A percentile compares a stretch with the other conserved stretches of the same genome.
Conservation (phyloP, 2,113 vertebrate species). For the Alligator mississippiensis region DNA sequence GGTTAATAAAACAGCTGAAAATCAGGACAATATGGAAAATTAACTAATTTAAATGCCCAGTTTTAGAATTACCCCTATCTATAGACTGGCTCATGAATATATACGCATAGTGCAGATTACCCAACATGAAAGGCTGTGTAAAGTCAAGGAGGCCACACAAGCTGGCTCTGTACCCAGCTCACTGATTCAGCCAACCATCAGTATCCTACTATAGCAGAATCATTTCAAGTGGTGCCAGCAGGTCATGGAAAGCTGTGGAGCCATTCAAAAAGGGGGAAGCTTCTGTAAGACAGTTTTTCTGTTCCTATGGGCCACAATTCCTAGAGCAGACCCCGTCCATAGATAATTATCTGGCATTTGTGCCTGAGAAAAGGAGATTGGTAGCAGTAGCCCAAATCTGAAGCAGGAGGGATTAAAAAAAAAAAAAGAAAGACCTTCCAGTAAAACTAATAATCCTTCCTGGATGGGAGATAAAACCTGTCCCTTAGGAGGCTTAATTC, state of each 20-base stretch:
- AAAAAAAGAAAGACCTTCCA: fast-evolving
- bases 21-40: not conserved
- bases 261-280: slow-evolving; percentile 48
- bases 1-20: slow-evolving; percentile 43
- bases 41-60: not conserved
- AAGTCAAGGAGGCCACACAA: slow-evolving; percentile 45
- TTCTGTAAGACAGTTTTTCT: slow-evolving; percentile 11
- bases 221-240: slow-evolving; percentile 38
- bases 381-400: not conserved
- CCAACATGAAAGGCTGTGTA: not conserved
- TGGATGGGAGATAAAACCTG: not conserved
- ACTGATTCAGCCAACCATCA: slow-evolving; percentile 41
- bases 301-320: not conserved
- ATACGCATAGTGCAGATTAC: slow-evolving; percentile 36
- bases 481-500: not conserved
- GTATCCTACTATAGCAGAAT: not conserved
- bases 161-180: slow-evolving; percentile 51
- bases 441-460: not conserved
- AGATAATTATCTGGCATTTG: too few species aligned
- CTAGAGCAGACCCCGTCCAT: not conserved
- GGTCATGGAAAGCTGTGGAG: slow-evolving; percentile 27
- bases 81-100: slow-evolving; percentile 30
- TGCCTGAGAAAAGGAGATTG: too few species aligned
- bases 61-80: slow-evolving; percentile 50
- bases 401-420: not conserved